A percentile compares a stretch with the other conserved stretches of the same genome.
Conservation (phyloP, 2,113 vertebrate species). For the Mormyrus iriodes region DNA sequence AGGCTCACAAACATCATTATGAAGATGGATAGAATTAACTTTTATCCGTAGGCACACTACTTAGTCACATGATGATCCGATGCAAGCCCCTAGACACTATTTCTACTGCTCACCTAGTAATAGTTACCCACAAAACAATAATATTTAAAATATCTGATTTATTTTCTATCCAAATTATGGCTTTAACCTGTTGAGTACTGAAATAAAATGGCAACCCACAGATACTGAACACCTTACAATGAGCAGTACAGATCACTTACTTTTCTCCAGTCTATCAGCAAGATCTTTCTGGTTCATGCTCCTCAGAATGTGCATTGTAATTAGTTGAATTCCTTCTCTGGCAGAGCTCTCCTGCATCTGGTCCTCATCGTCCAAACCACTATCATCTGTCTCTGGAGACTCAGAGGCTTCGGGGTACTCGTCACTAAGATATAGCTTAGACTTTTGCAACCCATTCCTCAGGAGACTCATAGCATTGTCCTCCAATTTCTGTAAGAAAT, state of each 20-base stretch:
- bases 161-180: background rate
- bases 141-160: background rate
- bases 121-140: background rate
- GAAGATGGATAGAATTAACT: background rate
- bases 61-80: background rate
- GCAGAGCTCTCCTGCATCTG: background rate
- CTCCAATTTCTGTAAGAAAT: background rate
- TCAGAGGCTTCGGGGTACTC: background rate
- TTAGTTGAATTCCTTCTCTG: background rate
- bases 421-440: background rate
- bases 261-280: conserved; percentile 7
- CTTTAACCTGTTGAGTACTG: background rate
- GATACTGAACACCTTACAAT: background rate
- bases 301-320: background rate
- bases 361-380: background rate
- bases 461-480: background rate
- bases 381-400: background rate
- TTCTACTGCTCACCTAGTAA: background rate
- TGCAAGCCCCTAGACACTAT: background rate
- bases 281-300: background rate
- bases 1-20: background rate
- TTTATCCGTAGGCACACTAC: background rate
- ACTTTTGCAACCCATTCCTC: background rate
- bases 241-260: background rate
- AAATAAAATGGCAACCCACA: background rate